These are phyloP conservation scores for Campylorhamphus procurvoides DNA, from an alignment of 2,113 vertebrate species.

Conservation along the genomic window DNA sequence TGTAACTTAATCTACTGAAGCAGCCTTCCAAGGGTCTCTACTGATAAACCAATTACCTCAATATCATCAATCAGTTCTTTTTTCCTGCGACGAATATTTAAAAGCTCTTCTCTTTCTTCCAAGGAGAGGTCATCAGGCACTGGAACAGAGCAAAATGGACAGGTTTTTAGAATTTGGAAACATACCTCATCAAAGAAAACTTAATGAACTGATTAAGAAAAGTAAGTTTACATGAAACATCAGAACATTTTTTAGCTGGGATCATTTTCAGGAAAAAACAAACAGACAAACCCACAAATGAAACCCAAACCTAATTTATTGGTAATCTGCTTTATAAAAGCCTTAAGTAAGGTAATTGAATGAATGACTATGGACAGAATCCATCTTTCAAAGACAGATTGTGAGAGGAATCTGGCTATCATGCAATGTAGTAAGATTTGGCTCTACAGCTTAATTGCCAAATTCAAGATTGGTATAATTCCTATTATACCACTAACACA, in stretches of 20 bases:
- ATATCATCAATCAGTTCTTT: conserved; percentile 97
- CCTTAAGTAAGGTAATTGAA: background rate
- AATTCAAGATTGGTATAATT: background rate
- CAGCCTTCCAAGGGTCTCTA: background rate
- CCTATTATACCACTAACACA: background rate
- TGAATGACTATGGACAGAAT: background rate
- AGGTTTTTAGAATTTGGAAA: background rate
- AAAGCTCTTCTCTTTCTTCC: conserved; percentile 92
- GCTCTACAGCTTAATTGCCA: background rate
- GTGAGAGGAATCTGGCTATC: background rate
- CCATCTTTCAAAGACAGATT: background rate
- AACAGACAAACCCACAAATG: background rate
- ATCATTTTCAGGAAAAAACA: background rate
- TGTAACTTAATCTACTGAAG: background rate
- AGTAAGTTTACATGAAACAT: background rate
- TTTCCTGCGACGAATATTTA: conserved; percentile 94
- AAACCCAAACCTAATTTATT: background rate
- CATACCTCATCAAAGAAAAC: background rate
- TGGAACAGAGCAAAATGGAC: conserved; percentile 48
- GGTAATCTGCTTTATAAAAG: background rate
- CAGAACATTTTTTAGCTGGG: background rate
- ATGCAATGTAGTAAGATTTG: background rate
- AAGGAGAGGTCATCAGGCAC: conserved; percentile 95
- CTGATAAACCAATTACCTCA: conserved; percentile 80
- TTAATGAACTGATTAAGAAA: background rate